phyloP scores from a whole-genome alignment of 2,888 invertebrate genomes.

The Asteroscopus sphinx region DNA sequence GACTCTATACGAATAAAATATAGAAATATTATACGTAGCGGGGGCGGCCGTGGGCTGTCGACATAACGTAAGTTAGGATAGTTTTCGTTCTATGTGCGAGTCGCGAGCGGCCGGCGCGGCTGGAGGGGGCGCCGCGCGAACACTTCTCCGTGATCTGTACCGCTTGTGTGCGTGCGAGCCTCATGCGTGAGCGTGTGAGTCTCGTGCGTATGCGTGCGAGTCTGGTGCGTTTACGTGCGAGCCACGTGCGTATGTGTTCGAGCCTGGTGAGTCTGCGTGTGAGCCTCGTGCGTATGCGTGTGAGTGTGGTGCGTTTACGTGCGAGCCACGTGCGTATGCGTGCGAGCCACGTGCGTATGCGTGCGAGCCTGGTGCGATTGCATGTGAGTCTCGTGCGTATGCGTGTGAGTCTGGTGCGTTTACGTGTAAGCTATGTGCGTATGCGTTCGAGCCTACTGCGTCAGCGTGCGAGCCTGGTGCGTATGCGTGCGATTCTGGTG shows the following conservation, averaged over 20 bases:
- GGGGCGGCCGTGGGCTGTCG: conserved; percentile 73
- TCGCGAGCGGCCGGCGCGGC: conserved; percentile 21
- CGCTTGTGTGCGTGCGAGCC: conserved; percentile 68
- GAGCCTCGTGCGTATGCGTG: conserved; percentile 2
- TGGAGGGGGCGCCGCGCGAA: conserved; percentile 51
- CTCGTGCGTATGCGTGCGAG: conserved; percentile 2
- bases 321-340: conserved; percentile 2
- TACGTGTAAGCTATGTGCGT: neutral
- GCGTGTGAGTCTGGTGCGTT: conserved; percentile 3
- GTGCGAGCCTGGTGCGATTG: neutral
- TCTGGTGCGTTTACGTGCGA: conserved; percentile 7
- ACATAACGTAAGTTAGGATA: conserved; percentile 74
- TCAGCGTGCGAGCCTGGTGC: too few species aligned
- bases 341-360: neutral
- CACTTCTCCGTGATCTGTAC: conserved; percentile 63
- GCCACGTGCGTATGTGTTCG: neutral
- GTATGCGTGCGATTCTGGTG: conserved; percentile 4
- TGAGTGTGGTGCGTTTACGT: too few species aligned
- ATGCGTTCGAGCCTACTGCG: neutral
- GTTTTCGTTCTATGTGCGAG: conserved; percentile 51
- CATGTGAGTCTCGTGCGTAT: too few species aligned
- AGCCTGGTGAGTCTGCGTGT: neutral
- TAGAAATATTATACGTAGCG: conserved; percentile 74
- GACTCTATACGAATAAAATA: conserved; percentile 80
- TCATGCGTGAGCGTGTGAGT: neutral